phyloP scores from a whole-genome alignment of 2,888 invertebrate genomes.

The Polyploca ridens region DNA sequence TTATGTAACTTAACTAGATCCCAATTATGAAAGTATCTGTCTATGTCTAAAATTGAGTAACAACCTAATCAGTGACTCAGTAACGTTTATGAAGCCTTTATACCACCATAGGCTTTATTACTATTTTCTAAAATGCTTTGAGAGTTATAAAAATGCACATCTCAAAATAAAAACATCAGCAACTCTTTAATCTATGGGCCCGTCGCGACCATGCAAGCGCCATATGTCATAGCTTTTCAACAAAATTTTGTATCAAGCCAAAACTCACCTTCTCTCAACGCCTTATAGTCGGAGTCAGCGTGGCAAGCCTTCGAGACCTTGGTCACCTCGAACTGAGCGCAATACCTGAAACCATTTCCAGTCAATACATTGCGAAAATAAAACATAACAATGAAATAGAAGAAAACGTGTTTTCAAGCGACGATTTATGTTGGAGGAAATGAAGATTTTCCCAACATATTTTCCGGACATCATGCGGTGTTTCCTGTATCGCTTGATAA shows the following conservation, averaged over 20 bases:
- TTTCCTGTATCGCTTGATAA: background rate
- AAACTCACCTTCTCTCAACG: slow-evolving; percentile 89
- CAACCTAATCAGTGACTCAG: too few relatives aligned
- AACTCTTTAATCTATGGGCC: background rate
- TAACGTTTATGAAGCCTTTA: too few relatives aligned
- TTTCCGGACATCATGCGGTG: background rate
- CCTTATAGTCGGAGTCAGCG: slow-evolving; percentile 88
- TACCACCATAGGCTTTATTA: background rate
- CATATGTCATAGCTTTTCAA: slow-evolving; percentile 5
- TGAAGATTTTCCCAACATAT: slow-evolving; percentile 5
- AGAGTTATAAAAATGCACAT: background rate
- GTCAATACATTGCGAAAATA: slow-evolving; percentile 40
- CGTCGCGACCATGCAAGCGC: slow-evolving; percentile 2
- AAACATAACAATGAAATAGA: slow-evolving; percentile 25
- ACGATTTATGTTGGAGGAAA: slow-evolving; percentile 9
- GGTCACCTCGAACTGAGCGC: slow-evolving; percentile 92
- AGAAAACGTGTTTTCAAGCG: background rate
- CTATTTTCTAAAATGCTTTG: background rate
- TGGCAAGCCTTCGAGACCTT: slow-evolving; percentile 93
- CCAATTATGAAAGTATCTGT: background rate
- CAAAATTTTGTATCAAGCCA: slow-evolving; percentile 14
- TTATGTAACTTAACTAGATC: too few relatives aligned
- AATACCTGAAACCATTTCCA: slow-evolving; percentile 88
- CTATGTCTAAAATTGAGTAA: background rate
- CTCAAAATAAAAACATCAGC: slow-evolving; percentile 8